Evolutionary conservation across 2,797 vertebrate genomes (phyloP).

Genomic region (Urocyon cinereoargenteus): DNA sequence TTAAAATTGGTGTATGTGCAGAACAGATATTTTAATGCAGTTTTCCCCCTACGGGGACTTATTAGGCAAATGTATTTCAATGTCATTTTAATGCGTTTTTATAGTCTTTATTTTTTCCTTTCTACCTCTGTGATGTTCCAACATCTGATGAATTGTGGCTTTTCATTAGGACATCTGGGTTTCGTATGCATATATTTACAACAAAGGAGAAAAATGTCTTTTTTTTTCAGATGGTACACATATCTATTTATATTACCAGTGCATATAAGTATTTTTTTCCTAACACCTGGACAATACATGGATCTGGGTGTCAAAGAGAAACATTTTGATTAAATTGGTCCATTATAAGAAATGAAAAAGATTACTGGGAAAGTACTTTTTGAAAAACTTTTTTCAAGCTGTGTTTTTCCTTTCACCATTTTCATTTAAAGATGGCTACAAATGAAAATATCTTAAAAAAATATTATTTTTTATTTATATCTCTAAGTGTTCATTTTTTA

Average conservation of each 20-base stretch:
- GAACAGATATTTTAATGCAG: conserved; percentile 20
- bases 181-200: background rate
- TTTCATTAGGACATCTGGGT: conserved; percentile 64
- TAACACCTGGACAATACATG: conserved; percentile 18
- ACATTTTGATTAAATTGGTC: conserved; percentile 68
- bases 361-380: conserved; percentile 52
- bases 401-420: background rate
- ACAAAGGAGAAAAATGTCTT: background rate
- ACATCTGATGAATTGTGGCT: conserved; percentile 59
- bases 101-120: conserved; percentile 47
- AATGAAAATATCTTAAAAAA: background rate
- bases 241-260: conserved; percentile 63
- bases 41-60: background rate
- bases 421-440: conserved; percentile 25
- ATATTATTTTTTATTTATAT: background rate
- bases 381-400: conserved; percentile 48
- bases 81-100: conserved; percentile 67
- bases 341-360: conserved; percentile 64
- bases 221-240: conserved; percentile 7
- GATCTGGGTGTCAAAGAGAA: conserved; percentile 51
- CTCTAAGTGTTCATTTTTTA: background rate
- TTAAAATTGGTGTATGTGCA: conserved; percentile 7
- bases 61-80: conserved; percentile 70
- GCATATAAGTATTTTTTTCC: conserved; percentile 46
- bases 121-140: conserved; percentile 13